These are phyloP conservation scores for Notechis scutatus DNA, from an alignment of 2,113 vertebrate species.

Conservation along the genomic window DNA sequence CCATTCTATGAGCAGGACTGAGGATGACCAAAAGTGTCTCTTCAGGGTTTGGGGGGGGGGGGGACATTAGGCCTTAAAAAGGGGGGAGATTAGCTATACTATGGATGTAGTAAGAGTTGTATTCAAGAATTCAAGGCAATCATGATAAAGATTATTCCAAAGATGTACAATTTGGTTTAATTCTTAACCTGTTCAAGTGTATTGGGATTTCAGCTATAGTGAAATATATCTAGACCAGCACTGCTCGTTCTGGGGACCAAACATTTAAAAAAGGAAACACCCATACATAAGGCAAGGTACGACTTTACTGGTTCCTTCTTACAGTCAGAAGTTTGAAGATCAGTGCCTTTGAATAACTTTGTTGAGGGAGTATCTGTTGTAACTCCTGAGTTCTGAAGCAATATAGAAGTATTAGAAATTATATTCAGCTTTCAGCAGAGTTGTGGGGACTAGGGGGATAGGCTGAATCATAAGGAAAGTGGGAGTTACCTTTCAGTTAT, in stretches of 20 bases:
- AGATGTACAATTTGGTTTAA: slow-evolving; percentile 30
- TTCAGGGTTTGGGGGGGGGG: neutral
- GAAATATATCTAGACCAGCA: slow-evolving; percentile 38
- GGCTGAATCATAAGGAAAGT: neutral
- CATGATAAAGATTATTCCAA: slow-evolving; percentile 42
- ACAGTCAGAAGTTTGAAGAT: slow-evolving; percentile 27
- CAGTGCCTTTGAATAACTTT: slow-evolving; percentile 54
- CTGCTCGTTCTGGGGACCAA: slow-evolving; percentile 28
- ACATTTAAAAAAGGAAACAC: slow-evolving; percentile 40
- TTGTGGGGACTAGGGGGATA: neutral
- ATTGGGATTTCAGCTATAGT: slow-evolving; percentile 28
- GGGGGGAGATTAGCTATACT: neutral
- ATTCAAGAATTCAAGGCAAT: neutral
- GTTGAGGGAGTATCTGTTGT: slow-evolving; percentile 9
- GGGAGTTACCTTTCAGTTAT: neutral
- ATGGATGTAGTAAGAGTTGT: slow-evolving; percentile 29
- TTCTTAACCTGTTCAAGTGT: neutral
- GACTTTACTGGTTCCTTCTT: neutral
- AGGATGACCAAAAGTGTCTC: neutral
- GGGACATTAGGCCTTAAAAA: slow-evolving; percentile 24
- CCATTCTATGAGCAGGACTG: neutral
- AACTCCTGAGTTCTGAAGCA: slow-evolving; percentile 39
- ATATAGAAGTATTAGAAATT: neutral
- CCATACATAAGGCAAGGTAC: slow-evolving; percentile 22
- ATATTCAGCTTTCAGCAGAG: slow-evolving; percentile 28